Conservation (phyloP, 2,113 vertebrate species). For the Agelaius tricolor region DNA sequence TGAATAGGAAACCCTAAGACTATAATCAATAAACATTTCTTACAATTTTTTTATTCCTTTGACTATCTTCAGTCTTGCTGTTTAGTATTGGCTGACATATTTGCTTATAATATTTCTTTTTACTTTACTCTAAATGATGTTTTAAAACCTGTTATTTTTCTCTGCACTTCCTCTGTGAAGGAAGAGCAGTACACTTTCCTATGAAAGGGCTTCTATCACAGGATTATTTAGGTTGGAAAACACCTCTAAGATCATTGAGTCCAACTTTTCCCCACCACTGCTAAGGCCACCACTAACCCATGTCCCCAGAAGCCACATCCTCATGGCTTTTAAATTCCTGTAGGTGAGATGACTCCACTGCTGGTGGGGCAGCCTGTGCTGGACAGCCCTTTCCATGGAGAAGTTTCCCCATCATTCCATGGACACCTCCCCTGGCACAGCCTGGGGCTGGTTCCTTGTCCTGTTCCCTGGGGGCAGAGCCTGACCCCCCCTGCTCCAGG, state of each 20-base stretch:
- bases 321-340: neutral
- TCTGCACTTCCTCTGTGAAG: neutral
- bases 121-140: neutral
- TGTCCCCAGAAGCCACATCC: neutral
- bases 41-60: neutral
- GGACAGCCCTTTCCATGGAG: neutral
- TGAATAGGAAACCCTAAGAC: neutral
- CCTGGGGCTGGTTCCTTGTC: neutral
- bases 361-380: neutral
- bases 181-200: neutral
- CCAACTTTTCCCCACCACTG: neutral
- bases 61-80: neutral
- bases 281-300: neutral
- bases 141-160: neutral
- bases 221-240: neutral
- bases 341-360: neutral
- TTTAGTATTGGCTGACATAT: neutral
- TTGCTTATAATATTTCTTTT: neutral
- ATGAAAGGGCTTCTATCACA: neutral
- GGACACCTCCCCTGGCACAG: neutral
- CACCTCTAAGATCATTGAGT: neutral
- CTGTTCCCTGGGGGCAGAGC: neutral
- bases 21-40: neutral
- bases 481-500: neutral
- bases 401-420: accelerated